These are phyloP conservation scores for Nycticryphes semicollaris DNA, from an alignment of 2,113 vertebrate species.

Conservation along the genomic window DNA sequence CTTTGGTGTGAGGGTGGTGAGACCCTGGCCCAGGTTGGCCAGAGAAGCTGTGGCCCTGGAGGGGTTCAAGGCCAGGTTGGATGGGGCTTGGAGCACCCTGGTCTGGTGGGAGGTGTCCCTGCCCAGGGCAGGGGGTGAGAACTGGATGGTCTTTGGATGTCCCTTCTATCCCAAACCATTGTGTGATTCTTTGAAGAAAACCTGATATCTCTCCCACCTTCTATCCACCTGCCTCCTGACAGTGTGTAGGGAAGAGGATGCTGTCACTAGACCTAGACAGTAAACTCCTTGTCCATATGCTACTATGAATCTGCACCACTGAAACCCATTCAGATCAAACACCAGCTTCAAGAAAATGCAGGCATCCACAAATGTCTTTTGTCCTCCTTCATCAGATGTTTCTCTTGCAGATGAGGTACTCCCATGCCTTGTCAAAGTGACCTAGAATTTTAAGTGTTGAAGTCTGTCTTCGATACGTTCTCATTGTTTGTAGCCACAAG, in stretches of 20 bases:
- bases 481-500: conserved; percentile 72
- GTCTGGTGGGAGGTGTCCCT: too few relatives aligned
- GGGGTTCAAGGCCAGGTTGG: too few relatives aligned
- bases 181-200: not conserved
- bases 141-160: too few relatives aligned
- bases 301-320: not conserved
- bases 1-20: too few relatives aligned
- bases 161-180: too few relatives aligned
- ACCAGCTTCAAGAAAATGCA: rapidly evolving
- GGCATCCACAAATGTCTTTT: not conserved
- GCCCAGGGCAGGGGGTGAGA: too few relatives aligned
- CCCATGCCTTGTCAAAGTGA: not conserved
- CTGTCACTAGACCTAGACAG: not conserved
- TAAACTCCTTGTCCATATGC: not conserved
- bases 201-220: not conserved
- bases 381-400: not conserved
- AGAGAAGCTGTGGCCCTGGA: too few relatives aligned
- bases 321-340: not conserved
- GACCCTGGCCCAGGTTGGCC: too few relatives aligned
- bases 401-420: not conserved
- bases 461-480: not conserved
- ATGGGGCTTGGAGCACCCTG: too few relatives aligned
- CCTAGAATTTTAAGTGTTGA: not conserved
- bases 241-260: rapidly evolving
- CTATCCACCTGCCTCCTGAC: not conserved